phyloP scores from a whole-genome alignment of 1,140 invertebrate genomes.

The Vollenhovia emeryi region DNA sequence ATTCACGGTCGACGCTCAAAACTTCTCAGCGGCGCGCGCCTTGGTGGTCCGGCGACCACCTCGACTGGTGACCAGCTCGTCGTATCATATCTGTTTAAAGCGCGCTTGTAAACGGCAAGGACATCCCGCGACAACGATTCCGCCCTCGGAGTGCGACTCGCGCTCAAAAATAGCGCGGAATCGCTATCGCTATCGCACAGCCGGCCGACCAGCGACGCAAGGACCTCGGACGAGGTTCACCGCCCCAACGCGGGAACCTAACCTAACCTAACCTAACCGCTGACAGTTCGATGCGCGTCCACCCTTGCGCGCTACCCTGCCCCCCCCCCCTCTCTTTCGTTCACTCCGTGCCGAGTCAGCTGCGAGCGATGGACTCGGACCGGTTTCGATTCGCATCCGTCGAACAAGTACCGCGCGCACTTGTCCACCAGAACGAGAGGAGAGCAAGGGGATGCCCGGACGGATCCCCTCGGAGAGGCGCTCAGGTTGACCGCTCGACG shows the following conservation, averaged over 20 bases:
- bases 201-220: conserved; percentile 4
- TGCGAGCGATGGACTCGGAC: conserved; percentile 3
- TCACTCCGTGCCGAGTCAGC: conserved; percentile 50
- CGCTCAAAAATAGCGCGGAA: conserved; percentile 13
- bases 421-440: background rate
- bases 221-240: conserved; percentile 52
- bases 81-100: background rate
- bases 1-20: too few species aligned
- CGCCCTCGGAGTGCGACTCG: too few species aligned
- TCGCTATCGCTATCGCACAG: conserved; percentile 15
- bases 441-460: background rate
- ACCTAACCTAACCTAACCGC: conserved; percentile 37
- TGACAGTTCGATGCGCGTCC: conserved; percentile 60
- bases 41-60: too few species aligned
- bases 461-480: background rate
- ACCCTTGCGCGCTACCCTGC: conserved; percentile 40
- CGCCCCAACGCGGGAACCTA: conserved; percentile 58
- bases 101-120: too few species aligned
- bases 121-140: background rate
- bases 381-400: conserved; percentile 25
- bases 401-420: background rate
- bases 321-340: conserved; percentile 24
- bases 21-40: too few species aligned
- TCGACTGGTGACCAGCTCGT: too few species aligned
- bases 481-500: background rate